Base-by-base conservation (phyloP, 2,113 vertebrate species). In the Nerophis ophidion region DNA sequence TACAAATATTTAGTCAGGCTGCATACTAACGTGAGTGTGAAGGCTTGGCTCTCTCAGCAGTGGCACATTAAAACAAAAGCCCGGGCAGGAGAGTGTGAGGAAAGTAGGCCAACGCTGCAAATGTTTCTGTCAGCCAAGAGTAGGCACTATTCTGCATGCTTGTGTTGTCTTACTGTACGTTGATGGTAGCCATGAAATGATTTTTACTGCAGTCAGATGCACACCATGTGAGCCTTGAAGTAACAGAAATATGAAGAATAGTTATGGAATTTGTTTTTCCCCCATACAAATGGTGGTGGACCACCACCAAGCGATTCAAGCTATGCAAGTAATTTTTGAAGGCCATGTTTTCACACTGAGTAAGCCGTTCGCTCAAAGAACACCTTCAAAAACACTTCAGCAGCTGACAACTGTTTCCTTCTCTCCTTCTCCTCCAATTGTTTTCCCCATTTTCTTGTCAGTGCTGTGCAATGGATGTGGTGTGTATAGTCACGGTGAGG, bases 61-160 rank as follows among this genome's bases (percentile, higher is more conserved):
- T 44, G 40, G 40, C 36, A 40, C 16, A 19, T 16, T 19, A 19
- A 42, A 36, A 60, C 26, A 33, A 60, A 60, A 48, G 33, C 14
- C n/a, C 57, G n/a, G 57, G 42, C 57, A 48, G 51, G 53, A 59
- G 62, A 60, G 48, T 73, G 72, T 57, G 62, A 74, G 55, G 68
- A 85, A 87, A 85, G 72, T 82, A 70, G 81, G 78, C 63, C 83
- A 87, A 61, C 46, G n/a, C 48, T 71, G 68, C 64, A 82, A 77
- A 82, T 82, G 74, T 79, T 64, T 71, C 69, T 61, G 59, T 70
- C 57, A 65, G 57, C 74, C 44, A 55, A 46, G 46, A 71, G 48
- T 47, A 26, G 49, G 60, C 60, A 70, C 58, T 53, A 48, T 68
- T 79, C 47, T 36, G 65, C 66, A 45, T 69, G 57, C 62, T 70